Conservation (phyloP, 2,888 invertebrate species). For the Adelphocoris suturalis region DNA sequence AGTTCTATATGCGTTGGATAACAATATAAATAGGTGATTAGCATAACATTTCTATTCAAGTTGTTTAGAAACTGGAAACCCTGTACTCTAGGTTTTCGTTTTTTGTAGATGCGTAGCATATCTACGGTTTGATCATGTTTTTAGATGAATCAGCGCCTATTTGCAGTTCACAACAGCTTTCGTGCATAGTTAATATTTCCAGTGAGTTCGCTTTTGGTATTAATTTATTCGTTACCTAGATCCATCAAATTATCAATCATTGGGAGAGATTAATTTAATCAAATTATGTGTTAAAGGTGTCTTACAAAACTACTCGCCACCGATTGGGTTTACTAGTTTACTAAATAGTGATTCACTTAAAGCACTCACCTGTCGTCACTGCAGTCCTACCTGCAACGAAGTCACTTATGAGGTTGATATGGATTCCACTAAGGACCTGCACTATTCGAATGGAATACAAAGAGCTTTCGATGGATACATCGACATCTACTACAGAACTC, state of each 20-base stretch:
- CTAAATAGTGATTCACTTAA: constrained; percentile 36
- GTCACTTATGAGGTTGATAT: constrained; percentile 76
- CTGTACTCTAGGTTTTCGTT: no score
- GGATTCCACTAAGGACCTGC: constrained; percentile 75
- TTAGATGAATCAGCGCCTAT: constrained; percentile 75
- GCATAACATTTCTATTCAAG: not conserved
- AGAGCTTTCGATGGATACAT: constrained; percentile 74
- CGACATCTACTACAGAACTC: constrained; percentile 76
- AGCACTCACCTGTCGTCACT: constrained; percentile 76
- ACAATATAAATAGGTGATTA: not conserved
- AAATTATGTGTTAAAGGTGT: constrained; percentile 73
- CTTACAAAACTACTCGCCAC: constrained; percentile 76
- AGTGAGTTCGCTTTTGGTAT: constrained; percentile 73
- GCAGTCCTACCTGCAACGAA: constrained; percentile 77
- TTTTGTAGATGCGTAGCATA: not conserved
- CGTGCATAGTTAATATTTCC: constrained; percentile 75
- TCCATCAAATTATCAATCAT: not conserved
- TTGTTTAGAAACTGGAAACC: not conserved
- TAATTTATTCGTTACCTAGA: not conserved
- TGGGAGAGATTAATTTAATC: not conserved
- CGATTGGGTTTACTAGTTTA: constrained; percentile 74
- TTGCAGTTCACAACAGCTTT: constrained; percentile 76
- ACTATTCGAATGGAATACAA: constrained; percentile 64
- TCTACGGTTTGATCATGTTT: constrained; percentile 51
- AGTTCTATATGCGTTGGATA: not conserved